phyloP scores from a whole-genome alignment of 2,888 invertebrate species.

The Biston stratarius region DNA sequence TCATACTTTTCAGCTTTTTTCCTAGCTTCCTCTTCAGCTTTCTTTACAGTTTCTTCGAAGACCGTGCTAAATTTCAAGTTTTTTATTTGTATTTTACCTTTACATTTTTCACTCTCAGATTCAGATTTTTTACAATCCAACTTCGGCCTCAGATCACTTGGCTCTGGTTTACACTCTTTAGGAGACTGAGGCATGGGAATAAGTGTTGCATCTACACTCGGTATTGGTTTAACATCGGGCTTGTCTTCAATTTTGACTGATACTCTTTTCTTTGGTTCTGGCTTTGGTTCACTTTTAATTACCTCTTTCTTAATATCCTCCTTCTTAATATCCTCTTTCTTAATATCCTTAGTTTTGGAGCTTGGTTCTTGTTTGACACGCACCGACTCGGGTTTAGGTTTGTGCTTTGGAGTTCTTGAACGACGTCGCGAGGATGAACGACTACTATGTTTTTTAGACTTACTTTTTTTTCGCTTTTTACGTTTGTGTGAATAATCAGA shows the following conservation, averaged over 20 bases:
- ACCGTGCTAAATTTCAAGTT: slow-evolving; percentile 89
- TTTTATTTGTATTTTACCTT: slow-evolving; percentile 89
- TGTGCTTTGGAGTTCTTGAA: slow-evolving; percentile 63
- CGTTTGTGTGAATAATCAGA: slow-evolving; percentile 84
- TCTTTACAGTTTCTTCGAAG: slow-evolving; percentile 88
- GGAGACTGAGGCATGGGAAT: slow-evolving; percentile 79
- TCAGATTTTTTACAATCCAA: slow-evolving; percentile 49
- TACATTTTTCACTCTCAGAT: slow-evolving; percentile 72
- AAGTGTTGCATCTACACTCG: slow-evolving; percentile 62
- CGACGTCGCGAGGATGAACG: slow-evolving; percentile 55
- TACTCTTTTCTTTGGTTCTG: slow-evolving; percentile 48
- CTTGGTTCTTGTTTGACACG: slow-evolving; percentile 53
- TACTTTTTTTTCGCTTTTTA: slow-evolving; percentile 87
- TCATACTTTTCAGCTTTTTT: slow-evolving; percentile 87
- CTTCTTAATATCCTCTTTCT: slow-evolving; percentile 7
- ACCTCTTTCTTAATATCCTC: slow-evolving; percentile 31
- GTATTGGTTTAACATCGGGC: slow-evolving; percentile 48
- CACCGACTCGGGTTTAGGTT: slow-evolving; percentile 53
- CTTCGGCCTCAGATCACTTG: slow-evolving; percentile 63
- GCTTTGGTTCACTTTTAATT: slow-evolving; percentile 52
- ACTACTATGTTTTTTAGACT: slow-evolving; percentile 67
- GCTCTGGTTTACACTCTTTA: slow-evolving; percentile 54
- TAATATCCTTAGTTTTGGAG: slow-evolving; percentile 18
- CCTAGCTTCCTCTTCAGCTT: slow-evolving; percentile 88
- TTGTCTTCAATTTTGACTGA: slow-evolving; percentile 59